phyloP scores from a whole-genome alignment of 2,797 vertebrate species.

The Artibeus jamaicensis region DNA sequence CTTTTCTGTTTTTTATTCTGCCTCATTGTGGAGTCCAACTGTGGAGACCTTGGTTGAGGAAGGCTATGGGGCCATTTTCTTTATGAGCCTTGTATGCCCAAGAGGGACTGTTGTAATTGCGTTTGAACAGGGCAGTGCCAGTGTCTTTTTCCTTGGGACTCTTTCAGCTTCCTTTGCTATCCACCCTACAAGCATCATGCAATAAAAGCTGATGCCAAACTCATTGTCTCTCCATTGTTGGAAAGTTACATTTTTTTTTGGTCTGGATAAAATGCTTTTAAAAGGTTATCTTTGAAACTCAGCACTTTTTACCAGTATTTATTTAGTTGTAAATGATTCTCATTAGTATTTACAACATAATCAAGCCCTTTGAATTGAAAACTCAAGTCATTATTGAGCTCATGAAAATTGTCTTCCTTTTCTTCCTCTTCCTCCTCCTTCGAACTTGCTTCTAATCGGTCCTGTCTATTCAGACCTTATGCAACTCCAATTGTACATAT shows the following conservation, averaged over 20 bases:
- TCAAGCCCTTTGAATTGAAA: background rate
- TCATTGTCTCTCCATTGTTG: background rate
- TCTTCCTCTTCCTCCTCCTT: rapidly evolving
- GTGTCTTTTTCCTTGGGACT: background rate
- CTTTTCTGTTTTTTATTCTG: background rate
- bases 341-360: background rate
- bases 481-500: background rate
- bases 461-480: background rate
- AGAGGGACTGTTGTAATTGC: background rate
- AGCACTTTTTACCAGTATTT: background rate
- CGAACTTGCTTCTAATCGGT: background rate
- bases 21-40: background rate
- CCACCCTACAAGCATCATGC: background rate
- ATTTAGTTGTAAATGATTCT: background rate
- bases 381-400: background rate
- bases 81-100: background rate
- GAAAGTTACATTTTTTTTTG: background rate
- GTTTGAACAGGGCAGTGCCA: background rate
- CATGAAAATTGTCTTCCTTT: background rate
- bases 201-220: background rate
- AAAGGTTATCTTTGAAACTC: background rate
- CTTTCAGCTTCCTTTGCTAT: background rate
- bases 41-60: background rate
- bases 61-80: background rate
- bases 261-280: background rate